Percentiles rank a stretch among this genome's conserved stretches.
Conservation (phyloP, 2,888 invertebrate species). For the Chironomus tentans region DNA sequence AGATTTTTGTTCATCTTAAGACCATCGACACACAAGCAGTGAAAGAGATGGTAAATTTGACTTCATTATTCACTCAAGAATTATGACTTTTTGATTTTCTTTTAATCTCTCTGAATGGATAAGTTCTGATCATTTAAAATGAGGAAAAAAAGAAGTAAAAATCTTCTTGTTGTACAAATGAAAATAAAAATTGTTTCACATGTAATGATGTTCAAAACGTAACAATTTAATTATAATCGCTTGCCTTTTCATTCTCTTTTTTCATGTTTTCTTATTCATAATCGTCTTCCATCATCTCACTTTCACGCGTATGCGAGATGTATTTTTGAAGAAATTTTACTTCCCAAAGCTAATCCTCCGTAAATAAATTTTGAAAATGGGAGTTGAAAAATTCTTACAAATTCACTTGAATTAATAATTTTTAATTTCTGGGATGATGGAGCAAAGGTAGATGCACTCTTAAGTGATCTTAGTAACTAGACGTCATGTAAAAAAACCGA, state of each 20-base stretch:
- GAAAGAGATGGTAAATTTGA: too few relatives aligned
- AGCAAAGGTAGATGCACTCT: too few relatives aligned
- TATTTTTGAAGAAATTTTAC: too few relatives aligned
- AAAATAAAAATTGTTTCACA: not conserved
- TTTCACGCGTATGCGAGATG: not conserved
- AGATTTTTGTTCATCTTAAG: too few relatives aligned
- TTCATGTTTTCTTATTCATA: not conserved
- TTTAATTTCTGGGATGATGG: too few relatives aligned
- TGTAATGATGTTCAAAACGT: not conserved
- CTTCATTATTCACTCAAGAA: not conserved
- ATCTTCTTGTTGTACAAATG: not conserved
- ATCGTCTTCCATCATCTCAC: not conserved
- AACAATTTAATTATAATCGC: conserved; percentile 12
- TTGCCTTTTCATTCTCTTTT: not conserved
- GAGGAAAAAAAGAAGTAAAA: not conserved
- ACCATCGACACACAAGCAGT: too few relatives aligned
- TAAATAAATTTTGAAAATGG: too few relatives aligned
- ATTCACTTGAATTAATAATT: too few relatives aligned
- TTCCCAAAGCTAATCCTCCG: too few relatives aligned
- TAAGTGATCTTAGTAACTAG: too few relatives aligned
- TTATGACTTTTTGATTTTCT: conserved; percentile 8
- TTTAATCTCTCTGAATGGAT: not conserved
- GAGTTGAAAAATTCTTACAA: too few relatives aligned
- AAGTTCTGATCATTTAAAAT: not conserved
- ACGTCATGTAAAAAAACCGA: too few relatives aligned